Base-by-base conservation (phyloP, 1,140 invertebrate species). In the Nasonia longicornis region DNA sequence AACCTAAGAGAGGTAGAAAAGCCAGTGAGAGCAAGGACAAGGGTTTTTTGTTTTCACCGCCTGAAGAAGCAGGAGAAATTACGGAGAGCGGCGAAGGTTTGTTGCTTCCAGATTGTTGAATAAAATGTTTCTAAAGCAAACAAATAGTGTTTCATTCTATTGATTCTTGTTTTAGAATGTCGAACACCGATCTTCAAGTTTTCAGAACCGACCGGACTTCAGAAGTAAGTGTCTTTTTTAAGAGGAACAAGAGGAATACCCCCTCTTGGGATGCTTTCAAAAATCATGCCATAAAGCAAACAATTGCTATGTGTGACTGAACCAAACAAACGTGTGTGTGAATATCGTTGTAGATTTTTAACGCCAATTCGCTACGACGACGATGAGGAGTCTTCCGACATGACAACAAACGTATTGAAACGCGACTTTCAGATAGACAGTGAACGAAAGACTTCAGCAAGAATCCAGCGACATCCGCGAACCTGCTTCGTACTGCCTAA, bases 131-230 rank as follows among this genome's bases (percentile, higher is more conserved):
- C n/a, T 58, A 58, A 58, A 20, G 16, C 3, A n/a, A 58, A n/a
- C 16, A 6, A 20, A 64, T 77, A 38, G 45, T 81, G 22, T 38
- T 78, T 35, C 45, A n/a, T 42, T 78, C 64, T 12, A 38, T 66
- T 80, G 80, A 58, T 81, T 73, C 31, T 74, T 64, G 26, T 85
- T 86, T 12, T 74, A 89, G 88, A 84, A 8, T 81, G 80, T 66
- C 80, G 85, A 82, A 84, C 85, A 20, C 85, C 87, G 22, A 84
- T 85, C 29, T 89, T 83, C 58, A 83, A 87, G 14, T 89, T 89
- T 74, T 89, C 88, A 75, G 84, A 87, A 10, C 88, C 88, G 7
- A 82, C 81, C n/a, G 77, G 26, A 48, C 45, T 79, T 7, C 67
- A 82, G 72, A 82, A 82, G 81, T 82, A 82, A 79, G 81, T 79